Conservation (phyloP, 2,888 invertebrate species). For the Hyalella azteca region DNA sequence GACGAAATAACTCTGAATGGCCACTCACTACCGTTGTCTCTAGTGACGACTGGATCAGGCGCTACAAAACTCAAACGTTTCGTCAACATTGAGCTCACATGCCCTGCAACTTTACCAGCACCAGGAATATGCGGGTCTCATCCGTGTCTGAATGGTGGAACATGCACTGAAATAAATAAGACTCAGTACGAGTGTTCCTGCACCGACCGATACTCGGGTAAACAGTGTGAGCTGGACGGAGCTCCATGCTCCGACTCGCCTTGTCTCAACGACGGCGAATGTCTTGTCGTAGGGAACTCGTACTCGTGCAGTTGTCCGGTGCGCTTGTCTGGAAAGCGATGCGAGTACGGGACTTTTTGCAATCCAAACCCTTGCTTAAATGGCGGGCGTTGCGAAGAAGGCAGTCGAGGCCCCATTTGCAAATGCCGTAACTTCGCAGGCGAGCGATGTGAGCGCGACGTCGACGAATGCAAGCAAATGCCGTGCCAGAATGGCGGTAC, state of each 20-base stretch:
- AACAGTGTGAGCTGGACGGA: slow-evolving; percentile 81
- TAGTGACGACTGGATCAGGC: slow-evolving; percentile 61
- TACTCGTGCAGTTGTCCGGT: slow-evolving; percentile 78
- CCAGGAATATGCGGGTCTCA: slow-evolving; percentile 77
- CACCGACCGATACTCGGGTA: slow-evolving; percentile 77
- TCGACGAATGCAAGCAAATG: slow-evolving; percentile 79
- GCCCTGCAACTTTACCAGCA: slow-evolving; percentile 63
- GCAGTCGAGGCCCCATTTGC: slow-evolving; percentile 79
- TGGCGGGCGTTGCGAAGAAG: slow-evolving; percentile 89
- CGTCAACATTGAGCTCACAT: slow-evolving; percentile 64
- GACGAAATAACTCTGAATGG: slow-evolving; percentile 81
- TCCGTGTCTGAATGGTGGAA: slow-evolving; percentile 78
- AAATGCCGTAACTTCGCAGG: slow-evolving; percentile 83
- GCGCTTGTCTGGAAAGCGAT: slow-evolving; percentile 69
- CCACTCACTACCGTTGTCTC: slow-evolving; percentile 73
- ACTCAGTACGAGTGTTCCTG: slow-evolving; percentile 77
- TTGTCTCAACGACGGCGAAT: slow-evolving; percentile 78
- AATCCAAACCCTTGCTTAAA: slow-evolving; percentile 82
- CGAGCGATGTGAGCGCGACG: slow-evolving; percentile 76
- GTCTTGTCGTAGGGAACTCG: slow-evolving; percentile 67
- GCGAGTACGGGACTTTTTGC: slow-evolving; percentile 80
- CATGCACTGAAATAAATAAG: slow-evolving; percentile 68
- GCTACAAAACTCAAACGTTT: slow-evolving; percentile 68
- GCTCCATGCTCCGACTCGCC: slow-evolving; percentile 87
- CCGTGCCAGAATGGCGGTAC: slow-evolving; percentile 90